A percentile compares a stretch with the other conserved stretches of the same genome.
These are phyloP conservation scores for Eunapius fragilis DNA, from an alignment of 37 sponge, comb jelly and placozoan species.

Conservation along the genomic window DNA sequence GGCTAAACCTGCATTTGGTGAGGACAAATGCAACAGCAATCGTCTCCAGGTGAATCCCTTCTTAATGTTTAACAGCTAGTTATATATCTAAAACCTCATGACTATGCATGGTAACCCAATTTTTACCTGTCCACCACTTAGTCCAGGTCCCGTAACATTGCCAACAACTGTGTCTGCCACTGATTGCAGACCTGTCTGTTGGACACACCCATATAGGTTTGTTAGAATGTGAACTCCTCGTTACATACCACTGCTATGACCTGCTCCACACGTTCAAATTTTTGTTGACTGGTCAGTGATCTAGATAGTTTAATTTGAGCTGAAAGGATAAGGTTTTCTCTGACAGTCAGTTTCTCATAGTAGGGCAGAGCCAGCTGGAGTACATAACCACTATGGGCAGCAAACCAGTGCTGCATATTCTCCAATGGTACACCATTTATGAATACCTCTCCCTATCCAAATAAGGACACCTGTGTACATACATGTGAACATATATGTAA, in stretches of 20 bases:
- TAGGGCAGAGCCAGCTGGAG: slow-evolving; percentile 70
- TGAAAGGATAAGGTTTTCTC: slow-evolving; percentile 70
- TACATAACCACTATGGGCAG: slow-evolving; percentile 66
- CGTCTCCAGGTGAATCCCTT: not conserved
- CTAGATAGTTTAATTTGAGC: slow-evolving; percentile 55
- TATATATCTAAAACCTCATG: no score
- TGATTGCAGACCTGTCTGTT: slow-evolving; percentile 14
- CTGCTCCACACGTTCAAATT: slow-evolving; percentile 51
- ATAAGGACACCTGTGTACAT: not conserved
- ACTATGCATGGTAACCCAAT: no score
- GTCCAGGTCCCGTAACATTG: slow-evolving; percentile 66
- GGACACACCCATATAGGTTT: not conserved
- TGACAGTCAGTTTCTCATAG: slow-evolving; percentile 71
- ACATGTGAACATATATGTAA: not conserved
- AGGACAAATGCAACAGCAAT: no score
- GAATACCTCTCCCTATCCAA: slow-evolving; percentile 40
- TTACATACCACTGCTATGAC: slow-evolving; percentile 53
- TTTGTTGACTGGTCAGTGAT: slow-evolving; percentile 3
- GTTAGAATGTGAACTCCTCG: not conserved
- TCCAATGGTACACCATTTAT: slow-evolving; percentile 63
- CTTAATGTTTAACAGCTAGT: not conserved
- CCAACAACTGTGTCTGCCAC: slow-evolving; percentile 80
- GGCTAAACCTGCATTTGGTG: no score
- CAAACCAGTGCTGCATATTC: slow-evolving; percentile 47
- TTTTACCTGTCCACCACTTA: slow-evolving; percentile 89